Base-by-base conservation (phyloP, 2,113 vertebrate genomes). In the Xenopus laevis region DNA sequence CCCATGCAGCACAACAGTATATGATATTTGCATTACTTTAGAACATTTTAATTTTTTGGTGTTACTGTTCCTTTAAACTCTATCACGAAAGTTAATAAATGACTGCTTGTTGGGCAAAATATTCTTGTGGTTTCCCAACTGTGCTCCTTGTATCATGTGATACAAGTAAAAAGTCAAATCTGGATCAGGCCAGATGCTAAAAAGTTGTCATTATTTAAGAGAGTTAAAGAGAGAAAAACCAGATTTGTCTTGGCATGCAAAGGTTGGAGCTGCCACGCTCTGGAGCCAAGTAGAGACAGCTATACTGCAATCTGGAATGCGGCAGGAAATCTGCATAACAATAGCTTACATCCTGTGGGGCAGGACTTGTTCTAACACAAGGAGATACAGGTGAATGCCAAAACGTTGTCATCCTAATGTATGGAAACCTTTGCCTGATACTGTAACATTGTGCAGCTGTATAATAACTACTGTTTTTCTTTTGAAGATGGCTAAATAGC, bases 241-340 rank as follows among this genome's bases (percentile, higher is more conserved):
- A 20, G 33, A 65, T 62, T 75, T 46, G 47, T 60, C 12, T 17
- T 46, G 65, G 65, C 52, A 50, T 20, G 10, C 13, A 60, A 27
- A 23, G 58, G 65, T 62, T 68, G 60, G 44, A 68, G 55, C 64
- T 68, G 64, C 40, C 2, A n/a, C 12, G 4, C 11, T 75, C 10
- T 46, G 30, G 65, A 21, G 57, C 40, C 23, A 18, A 46, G 27
- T 50, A 23, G 64, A 75, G 65, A 68, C 72, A 6, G 65, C 23
- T 16, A 44, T 74, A 64, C 55, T 46, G 53, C 20, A 50, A n/a
- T 68, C 45, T 44, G 27, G 72, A 60, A 75, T 75, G 72, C 58
- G 72, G 72, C 65, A 68, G 72, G 72, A 75, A 68, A 68, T 61
- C 65, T 68, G n/a, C 58, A 61, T 68, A 67, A 75, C 65, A 75